Conservation (phyloP, 2,888 invertebrate genomes). For the Perdita meconis region DNA sequence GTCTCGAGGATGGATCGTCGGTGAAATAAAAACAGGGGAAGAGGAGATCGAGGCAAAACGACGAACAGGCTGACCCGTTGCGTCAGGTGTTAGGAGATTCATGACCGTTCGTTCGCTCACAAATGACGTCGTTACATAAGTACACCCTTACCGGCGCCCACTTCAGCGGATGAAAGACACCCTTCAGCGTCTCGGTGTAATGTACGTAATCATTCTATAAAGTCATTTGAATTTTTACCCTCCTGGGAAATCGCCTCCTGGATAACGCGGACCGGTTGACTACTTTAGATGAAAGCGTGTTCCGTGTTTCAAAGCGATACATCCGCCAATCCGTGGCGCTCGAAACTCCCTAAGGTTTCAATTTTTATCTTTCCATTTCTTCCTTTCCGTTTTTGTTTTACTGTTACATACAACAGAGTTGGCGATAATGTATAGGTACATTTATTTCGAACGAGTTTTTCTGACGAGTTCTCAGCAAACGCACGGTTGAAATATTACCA, state of each 20-base stretch:
- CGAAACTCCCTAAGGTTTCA: too few relatives aligned
- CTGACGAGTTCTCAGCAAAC: background rate
- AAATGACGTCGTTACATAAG: slow-evolving; percentile 74
- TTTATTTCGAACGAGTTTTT: background rate
- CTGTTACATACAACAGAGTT: background rate
- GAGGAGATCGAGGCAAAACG: slow-evolving; percentile 56
- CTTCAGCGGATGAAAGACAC: slow-evolving; percentile 59
- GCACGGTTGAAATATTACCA: background rate
- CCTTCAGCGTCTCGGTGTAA: slow-evolving; percentile 52
- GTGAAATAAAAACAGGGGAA: slow-evolving; percentile 62
- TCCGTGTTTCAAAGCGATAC: background rate
- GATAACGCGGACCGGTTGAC: background rate
- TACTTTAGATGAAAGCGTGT: background rate
- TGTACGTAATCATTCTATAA: slow-evolving; percentile 63
- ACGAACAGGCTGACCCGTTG: slow-evolving; percentile 59
- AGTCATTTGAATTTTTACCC: slow-evolving; percentile 60
- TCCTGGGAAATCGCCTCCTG: slow-evolving; percentile 9
- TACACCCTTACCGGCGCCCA: slow-evolving; percentile 58
- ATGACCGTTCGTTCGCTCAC: slow-evolving; percentile 61
- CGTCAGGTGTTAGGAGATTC: slow-evolving; percentile 70
- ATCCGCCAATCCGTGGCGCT: background rate
- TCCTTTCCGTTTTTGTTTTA: too few relatives aligned
- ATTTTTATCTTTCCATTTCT: too few relatives aligned
- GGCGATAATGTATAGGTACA: background rate
- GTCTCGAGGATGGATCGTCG: slow-evolving; percentile 62